These are phyloP conservation scores for Bothrops jararaca DNA, from an alignment of 2,113 vertebrate genomes.

Conservation along the genomic window DNA sequence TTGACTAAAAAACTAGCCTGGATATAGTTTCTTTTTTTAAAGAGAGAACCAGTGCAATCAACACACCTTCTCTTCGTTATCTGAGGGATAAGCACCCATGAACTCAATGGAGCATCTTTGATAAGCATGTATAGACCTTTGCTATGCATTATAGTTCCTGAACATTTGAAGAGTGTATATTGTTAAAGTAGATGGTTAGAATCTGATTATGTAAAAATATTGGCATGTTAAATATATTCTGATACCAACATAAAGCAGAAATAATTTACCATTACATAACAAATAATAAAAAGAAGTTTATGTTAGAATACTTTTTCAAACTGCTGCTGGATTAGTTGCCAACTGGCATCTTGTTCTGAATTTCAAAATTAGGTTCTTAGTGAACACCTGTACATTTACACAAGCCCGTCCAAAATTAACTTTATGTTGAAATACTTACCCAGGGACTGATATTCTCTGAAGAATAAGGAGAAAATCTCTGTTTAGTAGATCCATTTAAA, in stretches of 20 bases:
- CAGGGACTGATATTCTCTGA: not conserved
- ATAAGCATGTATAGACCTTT: not conserved
- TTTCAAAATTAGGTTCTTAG: slow-evolving; percentile 40
- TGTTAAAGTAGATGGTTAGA: slow-evolving; percentile 40
- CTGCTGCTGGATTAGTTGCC: slow-evolving; percentile 22
- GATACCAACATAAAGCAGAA: slow-evolving; percentile 31
- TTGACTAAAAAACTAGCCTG: slow-evolving; percentile 83
- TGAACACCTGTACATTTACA: slow-evolving; percentile 13
- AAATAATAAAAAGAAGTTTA: slow-evolving; percentile 14
- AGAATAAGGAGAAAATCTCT: not conserved
- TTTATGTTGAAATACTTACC: not conserved
- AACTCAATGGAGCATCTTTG: not conserved
- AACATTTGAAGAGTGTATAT: not conserved
- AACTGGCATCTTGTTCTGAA: slow-evolving; percentile 9
- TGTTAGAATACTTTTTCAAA: not conserved
- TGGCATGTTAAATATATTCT: not conserved
- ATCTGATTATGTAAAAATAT: slow-evolving; percentile 12
- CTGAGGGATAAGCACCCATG: not conserved
- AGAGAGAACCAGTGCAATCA: slow-evolving; percentile 11
- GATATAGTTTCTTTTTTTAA: slow-evolving; percentile 70
- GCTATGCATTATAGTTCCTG: not conserved
- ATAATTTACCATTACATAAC: not conserved
- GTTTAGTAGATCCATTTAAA: not conserved
- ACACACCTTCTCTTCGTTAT: slow-evolving; percentile 29
- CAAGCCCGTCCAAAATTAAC: slow-evolving; percentile 25